Base-by-base conservation (phyloP, 2,113 vertebrate species). In the Herpetotheres cachinnans region DNA sequence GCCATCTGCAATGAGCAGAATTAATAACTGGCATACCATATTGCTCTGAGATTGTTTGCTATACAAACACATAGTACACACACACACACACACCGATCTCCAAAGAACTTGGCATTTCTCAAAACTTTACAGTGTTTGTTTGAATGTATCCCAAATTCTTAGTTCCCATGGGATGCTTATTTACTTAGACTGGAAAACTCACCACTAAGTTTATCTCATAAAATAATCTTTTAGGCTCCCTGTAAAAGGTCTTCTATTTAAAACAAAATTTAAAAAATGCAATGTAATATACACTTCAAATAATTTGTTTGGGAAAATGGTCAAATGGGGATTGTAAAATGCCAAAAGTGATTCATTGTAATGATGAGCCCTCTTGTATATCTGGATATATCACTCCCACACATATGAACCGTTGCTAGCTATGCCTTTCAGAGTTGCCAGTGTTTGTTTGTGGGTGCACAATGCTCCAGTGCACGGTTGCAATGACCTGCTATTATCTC, bases 11-110 rank as follows among this genome's bases (percentile, higher is more conserved):
- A 95, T 73, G 94, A 96, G 83, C 87, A 95, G 94, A 96, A 98
- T 97, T 97, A 97, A 97, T 97, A 97, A 97, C 82, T 93, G 90
- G 97, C 94, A 82, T 96, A 97, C 87, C 97, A 96, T 96, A 96
- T 97, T 98, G 97, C 96, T 97, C 6, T 10, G 94, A 97, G 97
- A 97, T 93, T 97, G 96, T 96, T 82, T 90, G 85, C 83, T 96
- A 95, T 95, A 96, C 93, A 97, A 97, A 96, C 90, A 90, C 6
- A 7, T 26, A 92, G 47, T 80, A 85, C 7, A 16, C 87, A 88
- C 92, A 77, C n/a, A n/a, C 91, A 71, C 84, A 91, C 88, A 40
- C 82, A 1, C 55, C 5, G 1, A 79, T 96, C 96, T 97, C 82
- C 65, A 26, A 65, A 91, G 82, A 96, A 85, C 34, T 86, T 95